These are phyloP conservation scores for Hepsetus odoe DNA, from an alignment of 2,113 vertebrate genomes.

Conservation along the genomic window DNA sequence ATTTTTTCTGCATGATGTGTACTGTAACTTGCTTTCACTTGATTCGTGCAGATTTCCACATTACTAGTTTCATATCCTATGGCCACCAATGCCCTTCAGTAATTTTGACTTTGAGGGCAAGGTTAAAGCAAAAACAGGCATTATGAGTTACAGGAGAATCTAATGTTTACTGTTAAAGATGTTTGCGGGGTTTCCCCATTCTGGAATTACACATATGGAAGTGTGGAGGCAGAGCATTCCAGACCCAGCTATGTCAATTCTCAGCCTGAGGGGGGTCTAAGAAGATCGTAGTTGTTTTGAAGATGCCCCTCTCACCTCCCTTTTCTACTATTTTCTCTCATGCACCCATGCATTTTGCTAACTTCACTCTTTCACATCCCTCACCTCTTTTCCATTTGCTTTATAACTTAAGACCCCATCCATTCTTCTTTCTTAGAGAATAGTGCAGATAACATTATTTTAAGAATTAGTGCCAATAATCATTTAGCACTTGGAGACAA, in stretches of 20 bases:
- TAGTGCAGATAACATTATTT: constrained; percentile 66
- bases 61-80: background rate
- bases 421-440: constrained; percentile 68
- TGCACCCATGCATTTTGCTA: constrained; percentile 21
- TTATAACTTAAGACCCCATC: constrained; percentile 66
- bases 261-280: constrained; percentile 64
- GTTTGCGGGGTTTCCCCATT: constrained; percentile 55
- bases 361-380: constrained; percentile 23
- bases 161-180: constrained; percentile 46
- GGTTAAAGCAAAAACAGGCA: constrained; percentile 2
- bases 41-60: background rate
- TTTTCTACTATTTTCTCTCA: constrained; percentile 20
- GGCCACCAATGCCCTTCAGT: background rate
- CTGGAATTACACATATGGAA: constrained; percentile 30
- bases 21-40: background rate
- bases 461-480: constrained; percentile 58
- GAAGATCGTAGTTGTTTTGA: constrained; percentile 63
- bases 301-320: constrained; percentile 47
- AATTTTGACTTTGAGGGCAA: background rate
- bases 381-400: constrained; percentile 59
- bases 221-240: constrained; percentile 71
- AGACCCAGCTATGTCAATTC: constrained; percentile 71
- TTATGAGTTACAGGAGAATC: constrained; percentile 5
- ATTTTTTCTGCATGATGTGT: constrained; percentile 16
- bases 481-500: constrained; percentile 68